Evolutionary conservation across 2,797 vertebrate genomes (phyloP).

Genomic region (Harpagifer antarcticus): DNA sequence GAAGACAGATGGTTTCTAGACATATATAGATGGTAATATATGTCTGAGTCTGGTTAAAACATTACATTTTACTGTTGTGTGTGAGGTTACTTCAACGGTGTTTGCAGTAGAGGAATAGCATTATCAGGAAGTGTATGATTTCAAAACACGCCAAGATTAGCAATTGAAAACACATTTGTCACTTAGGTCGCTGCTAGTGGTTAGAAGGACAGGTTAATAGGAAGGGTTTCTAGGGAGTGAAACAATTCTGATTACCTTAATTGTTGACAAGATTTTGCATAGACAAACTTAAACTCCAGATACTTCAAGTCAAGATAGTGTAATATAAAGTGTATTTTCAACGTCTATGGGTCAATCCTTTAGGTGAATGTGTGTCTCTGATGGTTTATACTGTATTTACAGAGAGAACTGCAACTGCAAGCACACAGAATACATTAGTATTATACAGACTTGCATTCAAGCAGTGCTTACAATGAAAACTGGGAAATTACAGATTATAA

Average conservation of each 20-base stretch:
- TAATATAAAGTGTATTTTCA: too few species aligned
- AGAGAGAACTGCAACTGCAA: constrained; percentile 2
- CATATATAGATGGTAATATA: constrained; percentile 31
- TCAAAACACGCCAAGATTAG: constrained; percentile 14
- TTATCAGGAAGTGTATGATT: constrained; percentile 1
- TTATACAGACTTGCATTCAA: neutral
- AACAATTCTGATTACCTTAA: neutral
- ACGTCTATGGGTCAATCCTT: too few species aligned
- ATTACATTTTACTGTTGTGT: constrained; percentile 23
- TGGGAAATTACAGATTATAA: neutral
- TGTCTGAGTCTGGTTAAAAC: constrained; percentile 19
- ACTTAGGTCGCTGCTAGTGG: neutral
- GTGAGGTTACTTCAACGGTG: constrained; percentile 15
- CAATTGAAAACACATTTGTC: neutral
- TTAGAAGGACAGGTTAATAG: neutral
- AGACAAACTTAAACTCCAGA: too few species aligned
- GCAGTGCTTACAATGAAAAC: neutral
- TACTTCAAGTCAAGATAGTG: too few species aligned
- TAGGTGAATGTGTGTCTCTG: too few species aligned
- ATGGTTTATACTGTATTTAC: neutral
- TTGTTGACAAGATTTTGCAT: neutral
- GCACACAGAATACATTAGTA: constrained; percentile 1
- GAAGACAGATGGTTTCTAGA: constrained; percentile 7
- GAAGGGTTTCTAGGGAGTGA: neutral
- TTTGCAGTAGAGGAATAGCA: neutral